Percentiles rank a stretch among this genome's conserved stretches.
Evolutionary conservation across 1,140 invertebrate species (phyloP).

Genomic region (Argopecten irradians): DNA sequence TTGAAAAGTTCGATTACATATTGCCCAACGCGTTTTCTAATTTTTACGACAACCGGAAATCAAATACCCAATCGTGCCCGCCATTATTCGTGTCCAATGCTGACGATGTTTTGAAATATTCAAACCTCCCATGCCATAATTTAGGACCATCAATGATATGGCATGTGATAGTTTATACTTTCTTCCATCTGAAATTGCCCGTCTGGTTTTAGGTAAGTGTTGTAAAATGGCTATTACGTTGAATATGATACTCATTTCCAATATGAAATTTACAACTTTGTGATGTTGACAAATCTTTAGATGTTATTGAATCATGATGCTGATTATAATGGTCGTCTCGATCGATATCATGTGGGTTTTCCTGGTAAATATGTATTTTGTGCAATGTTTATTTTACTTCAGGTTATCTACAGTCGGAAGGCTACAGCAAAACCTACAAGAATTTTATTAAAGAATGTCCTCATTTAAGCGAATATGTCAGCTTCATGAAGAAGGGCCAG

Average conservation of each 20-base stretch:
- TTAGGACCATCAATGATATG: conserved; percentile 16
- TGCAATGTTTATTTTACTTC: conserved; percentile 9
- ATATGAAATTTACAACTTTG: neutral
- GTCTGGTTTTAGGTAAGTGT: conserved; percentile 63
- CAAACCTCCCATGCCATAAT: neutral
- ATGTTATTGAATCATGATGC: neutral
- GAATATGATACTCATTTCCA: neutral
- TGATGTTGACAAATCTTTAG: neutral
- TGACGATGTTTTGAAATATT: neutral
- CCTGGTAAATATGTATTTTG: neutral
- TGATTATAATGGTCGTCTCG: neutral
- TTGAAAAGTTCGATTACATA: neutral
- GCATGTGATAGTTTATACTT: conserved; percentile 45
- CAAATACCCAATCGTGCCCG: neutral
- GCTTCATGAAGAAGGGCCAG: conserved; percentile 52
- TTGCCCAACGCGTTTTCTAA: neutral
- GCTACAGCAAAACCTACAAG: conserved; percentile 57
- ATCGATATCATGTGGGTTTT: neutral
- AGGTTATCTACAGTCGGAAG: conserved; percentile 65
- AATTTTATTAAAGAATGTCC: conserved; percentile 66
- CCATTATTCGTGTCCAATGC: neutral
- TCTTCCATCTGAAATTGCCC: conserved; percentile 65
- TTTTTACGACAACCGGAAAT: neutral
- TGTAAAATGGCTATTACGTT: neutral
- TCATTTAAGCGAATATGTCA: conserved; percentile 60